Conservation (phyloP, 2,797 vertebrate species). For the Fundulus diaphanus region DNA sequence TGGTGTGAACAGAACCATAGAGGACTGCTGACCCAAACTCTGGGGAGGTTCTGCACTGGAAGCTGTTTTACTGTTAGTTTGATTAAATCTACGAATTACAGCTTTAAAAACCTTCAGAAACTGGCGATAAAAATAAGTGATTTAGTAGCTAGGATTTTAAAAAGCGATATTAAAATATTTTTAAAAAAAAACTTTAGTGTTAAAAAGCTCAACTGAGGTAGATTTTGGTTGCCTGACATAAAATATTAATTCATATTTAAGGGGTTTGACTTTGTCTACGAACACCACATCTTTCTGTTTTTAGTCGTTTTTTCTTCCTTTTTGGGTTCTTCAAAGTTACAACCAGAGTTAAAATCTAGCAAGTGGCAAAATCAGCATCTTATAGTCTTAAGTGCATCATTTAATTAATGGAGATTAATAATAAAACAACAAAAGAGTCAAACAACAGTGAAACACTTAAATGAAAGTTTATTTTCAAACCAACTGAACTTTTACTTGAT, state of each 20-base stretch:
- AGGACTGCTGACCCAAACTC: too few species aligned
- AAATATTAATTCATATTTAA: not conserved
- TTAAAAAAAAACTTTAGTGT: not conserved
- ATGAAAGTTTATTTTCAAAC: slow-evolving; percentile 61
- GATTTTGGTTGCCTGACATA: not conserved
- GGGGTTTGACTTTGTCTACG: too few species aligned
- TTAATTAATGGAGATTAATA: not conserved
- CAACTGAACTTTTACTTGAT: slow-evolving; percentile 3
- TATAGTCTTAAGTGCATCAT: not conserved
- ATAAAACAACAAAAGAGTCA: slow-evolving; percentile 22
- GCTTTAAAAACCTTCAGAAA: not conserved
- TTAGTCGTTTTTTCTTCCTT: not conserved
- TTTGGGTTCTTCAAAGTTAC: not conserved
- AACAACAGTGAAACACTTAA: slow-evolving; percentile 44
- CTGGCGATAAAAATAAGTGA: not conserved
- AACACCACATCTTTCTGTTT: not conserved
- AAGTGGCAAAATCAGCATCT: not conserved
- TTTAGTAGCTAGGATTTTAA: not conserved
- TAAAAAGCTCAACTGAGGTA: not conserved
- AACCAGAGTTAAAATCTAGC: not conserved
- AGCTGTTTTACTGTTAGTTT: not conserved
- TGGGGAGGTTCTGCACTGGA: too few species aligned
- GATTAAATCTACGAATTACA: not conserved
- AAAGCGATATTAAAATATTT: not conserved
- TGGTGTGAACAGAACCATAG: not conserved